Base-by-base conservation (phyloP, 2,113 vertebrate genomes). In the Megaceryle maxima region DNA sequence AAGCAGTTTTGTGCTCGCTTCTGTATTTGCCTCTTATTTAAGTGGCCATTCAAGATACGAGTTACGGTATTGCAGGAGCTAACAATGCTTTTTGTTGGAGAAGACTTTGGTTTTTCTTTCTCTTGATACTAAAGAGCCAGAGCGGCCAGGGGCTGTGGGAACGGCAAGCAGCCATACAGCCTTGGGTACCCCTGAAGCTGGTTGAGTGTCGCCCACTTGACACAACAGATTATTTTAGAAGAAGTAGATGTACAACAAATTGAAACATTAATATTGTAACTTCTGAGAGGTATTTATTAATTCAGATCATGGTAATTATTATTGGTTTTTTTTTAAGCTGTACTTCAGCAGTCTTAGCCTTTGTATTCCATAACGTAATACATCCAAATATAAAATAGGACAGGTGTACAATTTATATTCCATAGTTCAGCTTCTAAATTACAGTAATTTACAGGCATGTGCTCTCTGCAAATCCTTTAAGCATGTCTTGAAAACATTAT, bases 251-350 rank as follows among this genome's bases (percentile, higher is more conserved):
- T 37, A 94, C 73, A 80, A 69, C 62, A 94, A 96, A 97, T 44
- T 35, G 67, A 62, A 93, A 97, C 92, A n/a, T 31, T 56, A 92
- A 92, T 94, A 72, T 56, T 94, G 74, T 81, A 77, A 55, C 70
- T 95, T 97, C 90, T 83, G 72, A 77, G 96, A 97, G 74, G 83
- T 89, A 96, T 96, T 97, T 97, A 97, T 91, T 97, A 31, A 95
- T 94, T 95, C 66, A 87, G 83, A 95, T 91, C 33, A 35, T 31
- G 41, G 43, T 66, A 51, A 25, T 56, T 29, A 14, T 10, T 16
- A 63, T 53, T 14, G 62, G 66, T 59, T 83, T 94, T 90, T 92
- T 87, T 76, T 87, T 14, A 76, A 96, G 79, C 13, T 86, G 48
- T 76, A 84, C 64, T 91, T 97, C 41, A 69, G 64, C 84, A 56